Evolutionary conservation across 2,797 vertebrate genomes (phyloP), one percentile per base, ranked within the genome.

Genomic region (Chelon auratus): DNA sequence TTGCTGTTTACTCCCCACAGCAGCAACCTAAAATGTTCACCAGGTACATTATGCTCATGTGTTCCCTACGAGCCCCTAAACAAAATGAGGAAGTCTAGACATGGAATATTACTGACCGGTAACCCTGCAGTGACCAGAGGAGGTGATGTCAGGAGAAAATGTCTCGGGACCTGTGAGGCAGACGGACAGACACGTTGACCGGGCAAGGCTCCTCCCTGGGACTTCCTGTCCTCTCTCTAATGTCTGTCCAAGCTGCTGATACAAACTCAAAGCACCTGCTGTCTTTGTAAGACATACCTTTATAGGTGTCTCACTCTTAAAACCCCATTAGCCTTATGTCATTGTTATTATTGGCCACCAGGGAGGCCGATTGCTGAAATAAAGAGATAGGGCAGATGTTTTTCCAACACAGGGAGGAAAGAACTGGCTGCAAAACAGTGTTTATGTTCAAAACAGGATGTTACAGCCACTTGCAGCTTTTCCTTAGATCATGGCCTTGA

Each of bases 381-480:
- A 18, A 78, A 84, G 75, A 66, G 65, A 80, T 55, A 39, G 68
- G 58, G 48, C 67, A 57, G 59, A 74, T 89, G 84, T 89, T 90
- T 86, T 87, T 82, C 77, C 62, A 48, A 77, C 67, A 67, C 17
- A 1, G 26, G 65, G 78, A 78, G 72, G 80, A 86, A 87, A 78
- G 70, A 56, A 60, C n/a, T 74, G 76, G 45, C 78, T 79, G 69
- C 62, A 43, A 65, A 75, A 80, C 60, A 26, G 68, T 91, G 90
- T 92, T 92, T 91, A 87, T 76, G 54, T 85, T 81, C 83, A 89
- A 86, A 93, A 93, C 93, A 92, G 92, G 93, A 93, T 86, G 87
- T 87, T 85, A 75, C 61, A 82, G 78, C 50, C 77, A 78, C 80
- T 59, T 61, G 68, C 60, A 56, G 85, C 79, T 84, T 91, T 87